Evolutionary conservation across 2,113 vertebrate genomes (phyloP), one percentile per base, ranked within the genome.

Genomic region (Mirounga angustirostris): DNA sequence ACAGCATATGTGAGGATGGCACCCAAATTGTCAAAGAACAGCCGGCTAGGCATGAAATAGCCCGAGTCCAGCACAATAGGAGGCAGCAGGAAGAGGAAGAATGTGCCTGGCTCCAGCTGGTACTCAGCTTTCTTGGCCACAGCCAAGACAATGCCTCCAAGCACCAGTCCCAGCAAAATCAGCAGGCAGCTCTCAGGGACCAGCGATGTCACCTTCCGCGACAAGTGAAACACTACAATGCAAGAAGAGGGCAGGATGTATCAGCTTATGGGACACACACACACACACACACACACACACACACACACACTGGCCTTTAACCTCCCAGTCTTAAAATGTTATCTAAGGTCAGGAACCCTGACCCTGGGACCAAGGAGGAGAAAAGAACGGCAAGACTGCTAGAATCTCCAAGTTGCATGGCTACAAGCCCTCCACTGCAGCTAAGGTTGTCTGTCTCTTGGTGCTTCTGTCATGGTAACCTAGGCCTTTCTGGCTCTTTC

Each of bases 181-280:
- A 99, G 99, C 98, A 99, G 99, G 98, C 99, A 99, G 99, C 99
- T 99, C 98, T 99, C 99, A 0, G 99, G 99, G 4, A 99, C 99
- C 0, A 99, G 97, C 0, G 99, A 99, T 0, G 99, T 99, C 98
- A 99, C 99, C 30, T 99, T 99, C 98, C 99, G 99, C 7, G 99
- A 99, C 96, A 99, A 98, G 98, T 99, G 99, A 98, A 99, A 99
- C 97, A 99, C 99, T 99, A 97, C 65, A 98, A 98, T 12, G 85
- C 76, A 98, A 98, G 92, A 94, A 98, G 87, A 97, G 85, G 54
- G 28, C 22, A 65, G 50, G n/a, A 90, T 24, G 26, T 85, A 40
- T 95, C 83, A 94, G 56, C 5, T 94, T 81, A 67, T 22, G 11
- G n/a, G 2, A 63, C 65, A 5, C 56, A 21, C 79, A 26, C 67